Conservation (phyloP, 1,140 invertebrate genomes). For the Drosophila malerkotliana region DNA sequence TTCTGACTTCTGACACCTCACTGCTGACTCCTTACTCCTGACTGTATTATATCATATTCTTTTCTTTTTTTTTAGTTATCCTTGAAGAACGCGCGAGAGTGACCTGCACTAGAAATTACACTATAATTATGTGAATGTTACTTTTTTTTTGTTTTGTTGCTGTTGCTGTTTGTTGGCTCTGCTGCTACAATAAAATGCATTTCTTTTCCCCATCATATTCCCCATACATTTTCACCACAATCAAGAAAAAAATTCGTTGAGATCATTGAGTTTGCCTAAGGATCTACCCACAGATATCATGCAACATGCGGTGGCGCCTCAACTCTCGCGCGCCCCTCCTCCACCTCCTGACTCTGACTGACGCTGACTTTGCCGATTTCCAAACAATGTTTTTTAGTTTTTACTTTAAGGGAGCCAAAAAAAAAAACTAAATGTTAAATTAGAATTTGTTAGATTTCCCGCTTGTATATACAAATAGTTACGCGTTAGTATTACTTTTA, state of each 20-base stretch:
- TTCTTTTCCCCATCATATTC: slow-evolving; percentile 39
- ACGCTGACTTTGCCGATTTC: slow-evolving; percentile 18
- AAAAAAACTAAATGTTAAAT: slow-evolving; percentile 42
- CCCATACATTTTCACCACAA: slow-evolving; percentile 48
- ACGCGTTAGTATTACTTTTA: slow-evolving; percentile 44
- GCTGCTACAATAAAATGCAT: slow-evolving; percentile 62
- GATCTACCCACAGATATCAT: slow-evolving; percentile 61
- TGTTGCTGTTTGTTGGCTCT: slow-evolving; percentile 36
- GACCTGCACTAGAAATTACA: slow-evolving; percentile 51
- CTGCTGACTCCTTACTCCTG: slow-evolving; percentile 10
- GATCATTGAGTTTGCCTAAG: slow-evolving; percentile 77
- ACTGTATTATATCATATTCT: slow-evolving; percentile 14
- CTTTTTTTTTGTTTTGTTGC: neutral
- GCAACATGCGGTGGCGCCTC: slow-evolving; percentile 53
- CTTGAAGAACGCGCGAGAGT: slow-evolving; percentile 61
- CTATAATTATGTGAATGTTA: slow-evolving; percentile 78
- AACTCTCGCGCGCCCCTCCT: slow-evolving; percentile 52
- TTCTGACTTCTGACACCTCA: slow-evolving; percentile 46
- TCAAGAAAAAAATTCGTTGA: slow-evolving; percentile 78
- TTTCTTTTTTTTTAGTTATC: slow-evolving; percentile 16
- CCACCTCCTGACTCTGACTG: neutral
- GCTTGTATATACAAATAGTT: slow-evolving; percentile 51
- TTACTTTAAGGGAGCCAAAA: slow-evolving; percentile 15
- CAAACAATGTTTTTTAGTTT: slow-evolving; percentile 26
- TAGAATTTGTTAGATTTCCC: slow-evolving; percentile 64